A percentile compares a stretch with the other conserved stretches of the same genome.
These are phyloP conservation scores for Umimayanthus kanabou DNA, from an alignment of 92 coral and sea anemone genomes.

Conservation along the genomic window DNA sequence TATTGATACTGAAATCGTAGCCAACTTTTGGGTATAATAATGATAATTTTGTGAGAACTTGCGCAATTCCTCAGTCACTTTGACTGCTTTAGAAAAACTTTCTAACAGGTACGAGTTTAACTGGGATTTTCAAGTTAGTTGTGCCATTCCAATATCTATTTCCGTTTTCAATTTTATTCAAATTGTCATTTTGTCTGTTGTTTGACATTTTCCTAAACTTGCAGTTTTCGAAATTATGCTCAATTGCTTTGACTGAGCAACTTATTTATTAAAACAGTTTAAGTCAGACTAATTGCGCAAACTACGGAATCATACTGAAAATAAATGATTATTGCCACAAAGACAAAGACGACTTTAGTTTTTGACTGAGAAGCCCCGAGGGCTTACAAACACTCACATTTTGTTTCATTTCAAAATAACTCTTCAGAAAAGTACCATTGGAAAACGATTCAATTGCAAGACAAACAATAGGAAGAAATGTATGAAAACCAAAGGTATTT, in stretches of 20 bases:
- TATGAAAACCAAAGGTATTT: constrained; percentile 16
- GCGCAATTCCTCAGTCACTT: background rate
- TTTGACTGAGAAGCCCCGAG: constrained; percentile 2
- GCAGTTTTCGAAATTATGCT: background rate
- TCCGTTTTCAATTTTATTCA: background rate
- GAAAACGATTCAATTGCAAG: background rate
- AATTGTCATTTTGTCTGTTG: background rate
- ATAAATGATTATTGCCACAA: background rate
- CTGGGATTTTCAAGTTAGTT: background rate
- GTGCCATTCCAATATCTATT: background rate
- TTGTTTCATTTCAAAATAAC: background rate
- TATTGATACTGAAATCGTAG: background rate
- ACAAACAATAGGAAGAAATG: background rate
- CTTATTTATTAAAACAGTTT: background rate
- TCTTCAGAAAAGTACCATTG: background rate
- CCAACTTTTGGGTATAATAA: background rate
- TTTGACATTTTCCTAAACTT: background rate
- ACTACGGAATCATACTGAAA: constrained; percentile 12
- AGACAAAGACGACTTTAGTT: constrained; percentile 4
- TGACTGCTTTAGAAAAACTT: background rate
- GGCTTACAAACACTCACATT: background rate
- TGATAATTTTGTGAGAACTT: background rate
- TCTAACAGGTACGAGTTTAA: too few species aligned
- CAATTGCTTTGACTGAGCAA: constrained; percentile 3
- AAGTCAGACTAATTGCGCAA: background rate